phyloP scores from a whole-genome alignment of 2,888 invertebrate genomes.

The Elaeidobius kamerunicus region DNA sequence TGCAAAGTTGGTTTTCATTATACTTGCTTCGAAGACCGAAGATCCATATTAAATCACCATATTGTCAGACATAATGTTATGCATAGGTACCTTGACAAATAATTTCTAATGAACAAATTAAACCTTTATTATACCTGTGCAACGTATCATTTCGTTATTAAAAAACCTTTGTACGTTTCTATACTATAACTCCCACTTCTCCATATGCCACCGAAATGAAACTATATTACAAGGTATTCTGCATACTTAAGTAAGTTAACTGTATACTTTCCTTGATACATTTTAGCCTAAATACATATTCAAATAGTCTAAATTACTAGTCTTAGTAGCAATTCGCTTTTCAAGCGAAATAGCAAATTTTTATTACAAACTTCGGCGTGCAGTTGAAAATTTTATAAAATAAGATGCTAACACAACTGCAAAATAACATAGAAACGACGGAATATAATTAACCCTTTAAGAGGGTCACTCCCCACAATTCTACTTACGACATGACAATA shows the following conservation, averaged over 20 bases:
- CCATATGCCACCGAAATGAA: neutral
- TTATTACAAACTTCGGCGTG: conserved; percentile 18
- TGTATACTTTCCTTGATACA: conserved; percentile 13
- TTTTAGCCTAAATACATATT: conserved; percentile 18
- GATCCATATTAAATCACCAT: too few species aligned
- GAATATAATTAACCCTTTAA: conserved; percentile 26
- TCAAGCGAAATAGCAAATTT: conserved; percentile 18
- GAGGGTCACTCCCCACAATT: conserved; percentile 27
- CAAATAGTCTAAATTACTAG: conserved; percentile 21
- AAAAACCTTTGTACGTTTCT: too few species aligned
- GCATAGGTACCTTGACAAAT: too few species aligned
- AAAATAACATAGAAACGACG: conserved; percentile 22
- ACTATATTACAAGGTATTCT: neutral
- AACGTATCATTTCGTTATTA: too few species aligned
- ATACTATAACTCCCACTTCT: too few species aligned
- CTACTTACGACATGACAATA: conserved; percentile 25
- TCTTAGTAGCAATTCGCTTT: conserved; percentile 25
- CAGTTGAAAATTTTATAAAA: conserved; percentile 23
- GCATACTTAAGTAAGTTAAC: conserved; percentile 2
- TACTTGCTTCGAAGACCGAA: too few species aligned
- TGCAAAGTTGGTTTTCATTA: too few species aligned
- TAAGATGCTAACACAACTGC: conserved; percentile 20
- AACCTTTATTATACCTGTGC: too few species aligned
- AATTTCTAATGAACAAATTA: too few species aligned
- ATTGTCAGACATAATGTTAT: too few species aligned